Conservation (phyloP, 1,140 invertebrate genomes). For the Centruroides vittatus region DNA sequence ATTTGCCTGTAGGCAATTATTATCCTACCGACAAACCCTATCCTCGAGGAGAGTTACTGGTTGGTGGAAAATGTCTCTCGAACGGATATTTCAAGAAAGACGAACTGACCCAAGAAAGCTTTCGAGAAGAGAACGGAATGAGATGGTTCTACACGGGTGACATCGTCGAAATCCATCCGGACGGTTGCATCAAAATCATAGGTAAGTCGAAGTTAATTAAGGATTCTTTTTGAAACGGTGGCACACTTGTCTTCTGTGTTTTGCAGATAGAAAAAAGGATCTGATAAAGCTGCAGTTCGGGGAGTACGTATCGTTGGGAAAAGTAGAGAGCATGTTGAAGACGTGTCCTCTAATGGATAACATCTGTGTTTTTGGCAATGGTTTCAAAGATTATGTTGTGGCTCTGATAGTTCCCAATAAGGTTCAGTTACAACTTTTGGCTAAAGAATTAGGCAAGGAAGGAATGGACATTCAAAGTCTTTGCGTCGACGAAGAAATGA, state of each 20-base stretch:
- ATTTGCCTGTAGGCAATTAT: constrained; percentile 30
- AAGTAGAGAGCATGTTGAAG: constrained; percentile 33
- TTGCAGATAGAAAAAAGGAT: constrained; percentile 40
- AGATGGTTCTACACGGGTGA: constrained; percentile 40
- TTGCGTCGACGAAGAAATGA: constrained; percentile 50
- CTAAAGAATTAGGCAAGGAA: constrained; percentile 44
- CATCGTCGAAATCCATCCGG: constrained; percentile 36
- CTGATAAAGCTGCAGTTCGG: constrained; percentile 39
- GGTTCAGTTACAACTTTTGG: constrained; percentile 47
- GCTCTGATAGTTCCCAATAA: constrained; percentile 82
- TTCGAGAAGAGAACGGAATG: constrained; percentile 29
- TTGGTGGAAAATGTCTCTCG: constrained; percentile 38
- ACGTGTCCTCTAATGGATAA: constrained; percentile 36
- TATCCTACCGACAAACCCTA: constrained; percentile 32
- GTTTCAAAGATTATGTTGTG: constrained; percentile 57
- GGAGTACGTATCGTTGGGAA: constrained; percentile 30
- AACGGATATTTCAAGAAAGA: constrained; percentile 40
- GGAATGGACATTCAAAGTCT: constrained; percentile 49
- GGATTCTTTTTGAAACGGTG: background rate
- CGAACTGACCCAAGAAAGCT: constrained; percentile 36
- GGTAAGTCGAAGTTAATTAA: background rate
- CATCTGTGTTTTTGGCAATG: constrained; percentile 30
- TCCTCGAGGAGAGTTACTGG: constrained; percentile 40
- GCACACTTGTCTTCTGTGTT: background rate
- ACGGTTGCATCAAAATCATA: constrained; percentile 37